Conservation (phyloP, 1,140 invertebrate genomes). For the Bombus difficillimus region DNA sequence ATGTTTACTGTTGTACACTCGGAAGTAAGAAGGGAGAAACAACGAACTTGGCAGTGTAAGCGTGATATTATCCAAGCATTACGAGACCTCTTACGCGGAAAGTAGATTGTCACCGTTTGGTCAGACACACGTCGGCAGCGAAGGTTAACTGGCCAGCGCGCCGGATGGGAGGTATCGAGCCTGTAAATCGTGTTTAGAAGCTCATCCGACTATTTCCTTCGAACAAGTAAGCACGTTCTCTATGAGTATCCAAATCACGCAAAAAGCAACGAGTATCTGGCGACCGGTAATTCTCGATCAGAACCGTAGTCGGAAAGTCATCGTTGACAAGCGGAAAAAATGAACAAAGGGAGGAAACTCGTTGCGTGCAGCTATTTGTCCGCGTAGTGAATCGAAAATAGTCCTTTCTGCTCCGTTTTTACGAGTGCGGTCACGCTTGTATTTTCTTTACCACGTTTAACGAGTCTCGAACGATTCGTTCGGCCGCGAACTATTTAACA, state of each 20-base stretch:
- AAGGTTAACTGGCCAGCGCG: neutral
- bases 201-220: neutral
- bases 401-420: neutral
- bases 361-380: neutral
- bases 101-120: neutral
- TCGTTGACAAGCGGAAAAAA: neutral
- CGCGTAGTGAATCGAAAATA: constrained; percentile 1
- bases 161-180: too few relatives aligned
- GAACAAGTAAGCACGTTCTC: neutral
- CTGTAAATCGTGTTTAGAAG: neutral
- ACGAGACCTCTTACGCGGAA: neutral
- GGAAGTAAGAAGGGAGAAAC: neutral
- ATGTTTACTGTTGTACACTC: neutral
- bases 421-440: neutral
- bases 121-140: neutral
- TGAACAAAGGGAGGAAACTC: neutral
- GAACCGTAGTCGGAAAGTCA: neutral
- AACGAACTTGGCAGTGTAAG: neutral
- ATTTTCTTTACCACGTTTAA: neutral
- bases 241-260: neutral
- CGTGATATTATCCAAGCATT: neutral
- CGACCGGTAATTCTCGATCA: neutral
- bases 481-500: neutral
- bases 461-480: neutral
- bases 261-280: neutral